Base-by-base conservation (phyloP, 2,797 vertebrate genomes). In the Pipistrellus nathusii region DNA sequence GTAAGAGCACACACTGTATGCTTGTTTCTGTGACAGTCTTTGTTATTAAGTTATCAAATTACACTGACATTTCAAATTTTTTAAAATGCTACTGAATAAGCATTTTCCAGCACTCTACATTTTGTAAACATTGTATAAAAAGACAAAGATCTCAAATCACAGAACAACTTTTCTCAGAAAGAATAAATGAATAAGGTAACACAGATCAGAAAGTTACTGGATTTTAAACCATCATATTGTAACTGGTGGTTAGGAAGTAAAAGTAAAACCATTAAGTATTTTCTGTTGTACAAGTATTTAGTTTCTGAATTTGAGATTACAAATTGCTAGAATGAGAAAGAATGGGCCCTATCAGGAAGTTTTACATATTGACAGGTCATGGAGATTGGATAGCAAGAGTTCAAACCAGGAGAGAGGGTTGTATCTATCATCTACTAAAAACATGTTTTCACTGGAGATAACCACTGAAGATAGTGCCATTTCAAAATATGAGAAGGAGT, bases 21-120 rank as follows among this genome's bases (percentile, higher is more conserved):
- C 23, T n/a, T 85, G 12, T 71, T 93, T 86, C 83, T 95, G 57
- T 86, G 41, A 44, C 38, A 77, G 14, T 78, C 41, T 95, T 81
- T 59, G 18, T 57, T 86, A 88, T 38, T 41, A 53, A 41, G 46
- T 72, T 91, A 86, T 30, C n/a, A 91, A 95, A 93, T 48, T 44
- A 92, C 0, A 62, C 0, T 64, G 71, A 46, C 21, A 86, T 75
- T 86, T 90, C 85, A 91, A 73, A 81, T 53, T 62, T 62, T 88
- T 78, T 48, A 12, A 94, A 84, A 85, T 30, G 18, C 51, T 69
- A 71, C 23, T 35, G 21, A 90, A 18, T 38, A 83, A 87, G 18
- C 64, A 85, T 59, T 92, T 93, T 82, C 75, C 75, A 35, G 53
- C 2, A 94, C 15, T 81, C 18, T n/a, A 53, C 6, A 57, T 84